Base-by-base conservation (phyloP, 2,888 invertebrate genomes). In the Nemoura dubitans region DNA sequence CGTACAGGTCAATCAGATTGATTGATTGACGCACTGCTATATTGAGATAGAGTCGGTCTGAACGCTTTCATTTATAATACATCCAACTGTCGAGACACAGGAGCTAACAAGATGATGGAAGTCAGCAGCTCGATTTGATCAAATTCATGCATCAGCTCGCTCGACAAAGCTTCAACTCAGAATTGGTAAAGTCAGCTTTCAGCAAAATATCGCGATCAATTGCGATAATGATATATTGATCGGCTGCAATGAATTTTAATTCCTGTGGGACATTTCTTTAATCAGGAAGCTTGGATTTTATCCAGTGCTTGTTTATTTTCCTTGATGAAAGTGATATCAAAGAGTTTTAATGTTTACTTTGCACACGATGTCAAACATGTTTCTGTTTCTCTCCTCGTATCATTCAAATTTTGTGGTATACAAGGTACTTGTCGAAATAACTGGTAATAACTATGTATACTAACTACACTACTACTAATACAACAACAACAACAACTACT, bases 1-100 rank as follows among this genome's bases (percentile, higher is more conserved):
- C 10, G 59, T 16, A 59, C 10, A 36, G 36, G 36, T 59, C 2
- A 59, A 7, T 59, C 59, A 21, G 59, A 59, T 59, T 59, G 59
- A 59, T 59, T 59, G 59, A 59, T 59, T 59, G 59, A 59, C 14
- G 2, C 21, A 21, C 59, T 59, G 59, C 59, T 59, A 59, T 59
- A 59, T 59, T 59, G 59, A 59, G 59, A 59, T 59, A 59, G 14
- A 59, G 59, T 59, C 21, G 59, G 59, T 59, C 21, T 59, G 59
- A 59, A 59, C 14, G 59, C 59, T 59, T 59, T 59, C 59, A 59
- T 59, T 59, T 59, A 59, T 59, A 59, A 59, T 59, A 59, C 59
- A 59, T 21, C 59, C 6, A 59, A 59, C 59, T 59, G 59, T 59
- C 59, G 59, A 59, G 59, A 59, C 16, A 2, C 14, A 14, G 16